A percentile compares a stretch with the other conserved stretches of the same genome.
These are phyloP conservation scores for Tetranychus piercei DNA, from an alignment of 2,888 invertebrate genomes.

Conservation along the genomic window DNA sequence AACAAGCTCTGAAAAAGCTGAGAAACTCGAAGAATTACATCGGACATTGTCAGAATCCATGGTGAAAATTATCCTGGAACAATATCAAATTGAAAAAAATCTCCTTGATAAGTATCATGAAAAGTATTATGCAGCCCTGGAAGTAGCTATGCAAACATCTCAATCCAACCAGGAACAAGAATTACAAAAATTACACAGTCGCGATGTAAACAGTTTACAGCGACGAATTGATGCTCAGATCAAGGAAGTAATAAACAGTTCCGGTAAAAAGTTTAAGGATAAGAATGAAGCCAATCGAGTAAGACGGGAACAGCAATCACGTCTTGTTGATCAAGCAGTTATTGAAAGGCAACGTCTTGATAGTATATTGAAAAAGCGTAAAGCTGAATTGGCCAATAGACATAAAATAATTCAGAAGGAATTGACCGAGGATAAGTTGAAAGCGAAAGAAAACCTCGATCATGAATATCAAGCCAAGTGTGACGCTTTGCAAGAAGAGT, in stretches of 20 bases:
- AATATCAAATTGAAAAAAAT: constrained; percentile 51
- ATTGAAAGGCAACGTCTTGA: constrained; percentile 64
- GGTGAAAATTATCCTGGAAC: constrained; percentile 38
- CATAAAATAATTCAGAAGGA: constrained; percentile 56
- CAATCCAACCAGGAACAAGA: constrained; percentile 62
- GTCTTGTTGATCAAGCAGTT: constrained; percentile 71
- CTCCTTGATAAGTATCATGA: constrained; percentile 68
- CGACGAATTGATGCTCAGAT: constrained; percentile 60
- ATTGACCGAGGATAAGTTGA: constrained; percentile 30
- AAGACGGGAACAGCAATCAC: constrained; percentile 60
- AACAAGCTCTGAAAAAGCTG: constrained; percentile 5
- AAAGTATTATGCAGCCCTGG: constrained; percentile 39
- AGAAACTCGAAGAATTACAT: constrained; percentile 29
- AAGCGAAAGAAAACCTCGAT: constrained; percentile 5
- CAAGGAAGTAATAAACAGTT: constrained; percentile 57
- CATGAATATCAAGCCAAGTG: constrained; percentile 18
- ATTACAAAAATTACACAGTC: constrained; percentile 46
- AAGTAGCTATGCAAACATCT: constrained; percentile 57
- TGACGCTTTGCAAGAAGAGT: constrained; percentile 11
- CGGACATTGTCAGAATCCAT: constrained; percentile 31
- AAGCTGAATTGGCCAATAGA: constrained; percentile 52
- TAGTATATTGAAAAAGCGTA: constrained; percentile 53
- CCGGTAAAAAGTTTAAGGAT: constrained; percentile 70
- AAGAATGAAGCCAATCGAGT: constrained; percentile 66
- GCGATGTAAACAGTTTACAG: constrained; percentile 38